Conservation (phyloP, 2,113 vertebrate species). For the Notechis scutatus region DNA sequence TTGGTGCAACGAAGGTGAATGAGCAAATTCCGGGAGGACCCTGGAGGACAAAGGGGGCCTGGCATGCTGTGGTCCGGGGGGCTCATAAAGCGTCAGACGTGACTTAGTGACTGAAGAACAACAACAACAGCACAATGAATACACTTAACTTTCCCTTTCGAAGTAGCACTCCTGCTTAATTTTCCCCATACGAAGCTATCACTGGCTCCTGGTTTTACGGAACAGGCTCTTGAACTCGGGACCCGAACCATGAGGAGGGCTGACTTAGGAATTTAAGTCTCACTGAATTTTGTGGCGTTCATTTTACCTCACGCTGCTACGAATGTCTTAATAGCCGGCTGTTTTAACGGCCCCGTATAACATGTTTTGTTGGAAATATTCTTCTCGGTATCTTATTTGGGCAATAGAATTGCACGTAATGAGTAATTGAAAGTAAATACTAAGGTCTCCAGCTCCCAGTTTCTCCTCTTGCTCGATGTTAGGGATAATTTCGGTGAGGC, state of each 20-base stretch:
- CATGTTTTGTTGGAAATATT: background rate
- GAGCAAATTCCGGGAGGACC: too few relatives aligned
- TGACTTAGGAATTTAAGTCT: background rate
- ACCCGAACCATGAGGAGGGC: background rate
- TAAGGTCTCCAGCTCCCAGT: background rate
- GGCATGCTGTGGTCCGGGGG: too few relatives aligned
- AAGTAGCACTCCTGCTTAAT: background rate
- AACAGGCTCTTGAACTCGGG: background rate
- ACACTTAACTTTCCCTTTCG: too few relatives aligned
- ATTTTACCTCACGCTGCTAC: background rate
- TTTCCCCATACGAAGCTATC: background rate
- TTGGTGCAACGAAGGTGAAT: too few relatives aligned
- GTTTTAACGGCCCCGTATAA: background rate
- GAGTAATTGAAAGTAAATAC: conserved; percentile 38
- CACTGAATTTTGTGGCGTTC: background rate
- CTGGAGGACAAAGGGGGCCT: too few relatives aligned
- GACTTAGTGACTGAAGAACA: too few relatives aligned
- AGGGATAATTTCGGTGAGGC: conserved; percentile 8
- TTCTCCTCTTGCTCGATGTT: conserved; percentile 27
- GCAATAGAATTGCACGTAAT: conserved; percentile 1
- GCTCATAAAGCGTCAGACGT: too few relatives aligned
- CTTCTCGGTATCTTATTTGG: background rate
- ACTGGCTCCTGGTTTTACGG: background rate
- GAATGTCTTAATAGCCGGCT: background rate
- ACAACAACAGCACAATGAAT: background rate